Conservation (phyloP, 2,113 vertebrate genomes). For the Oncorhynchus gorbuscha region DNA sequence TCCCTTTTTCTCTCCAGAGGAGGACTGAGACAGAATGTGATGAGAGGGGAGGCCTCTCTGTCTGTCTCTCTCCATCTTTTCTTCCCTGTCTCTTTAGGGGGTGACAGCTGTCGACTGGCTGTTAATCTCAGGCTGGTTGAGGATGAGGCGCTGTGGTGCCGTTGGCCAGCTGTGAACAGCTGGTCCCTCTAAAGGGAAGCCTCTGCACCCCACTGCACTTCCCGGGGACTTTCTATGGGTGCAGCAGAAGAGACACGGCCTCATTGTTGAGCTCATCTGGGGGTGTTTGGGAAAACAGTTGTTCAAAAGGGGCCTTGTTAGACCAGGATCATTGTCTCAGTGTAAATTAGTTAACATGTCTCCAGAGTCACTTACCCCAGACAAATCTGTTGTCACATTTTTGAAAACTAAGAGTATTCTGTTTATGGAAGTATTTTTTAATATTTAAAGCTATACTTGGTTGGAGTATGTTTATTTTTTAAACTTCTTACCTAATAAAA, state of each 20-base stretch:
- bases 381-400: constrained; percentile 9
- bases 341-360: constrained; percentile 24
- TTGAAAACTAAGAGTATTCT: not conserved
- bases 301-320: constrained; percentile 18
- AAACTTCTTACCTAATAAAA: too few relatives aligned
- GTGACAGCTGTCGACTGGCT: constrained; percentile 30
- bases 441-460: not conserved
- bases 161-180: constrained; percentile 54
- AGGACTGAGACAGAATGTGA: too few relatives aligned
- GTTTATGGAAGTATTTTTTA: not conserved
- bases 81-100: not conserved
- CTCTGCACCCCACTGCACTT: constrained; percentile 4
- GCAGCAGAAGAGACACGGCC: constrained; percentile 18
- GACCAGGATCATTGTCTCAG: constrained; percentile 26
- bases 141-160: constrained; percentile 22
- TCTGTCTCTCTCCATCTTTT: too few relatives aligned
- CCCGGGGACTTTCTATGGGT: constrained; percentile 31
- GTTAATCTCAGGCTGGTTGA: constrained; percentile 27
- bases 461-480: too few relatives aligned
- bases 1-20: not conserved
- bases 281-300: constrained; percentile 12
- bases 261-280: constrained; percentile 41
- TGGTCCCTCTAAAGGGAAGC: constrained; percentile 30
- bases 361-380: constrained; percentile 11
- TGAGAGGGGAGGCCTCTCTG: not conserved